Conservation (phyloP, 2,888 invertebrate species). For the Andrena haemorrhoa region DNA sequence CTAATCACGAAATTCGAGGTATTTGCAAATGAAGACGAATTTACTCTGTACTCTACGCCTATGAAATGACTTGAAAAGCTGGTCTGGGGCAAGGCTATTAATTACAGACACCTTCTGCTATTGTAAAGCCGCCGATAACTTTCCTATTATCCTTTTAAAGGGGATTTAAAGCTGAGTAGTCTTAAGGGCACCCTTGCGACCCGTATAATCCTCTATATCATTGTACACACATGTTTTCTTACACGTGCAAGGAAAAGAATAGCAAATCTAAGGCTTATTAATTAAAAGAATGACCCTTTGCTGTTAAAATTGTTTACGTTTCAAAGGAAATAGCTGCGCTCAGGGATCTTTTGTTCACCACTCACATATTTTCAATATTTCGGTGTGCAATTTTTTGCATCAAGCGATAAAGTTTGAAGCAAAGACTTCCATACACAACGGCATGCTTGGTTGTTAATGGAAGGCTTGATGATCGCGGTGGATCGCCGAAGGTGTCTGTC, state of each 20-base stretch:
- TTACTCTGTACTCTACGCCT: constrained; percentile 32
- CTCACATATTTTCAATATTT: neutral
- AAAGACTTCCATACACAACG: constrained; percentile 25
- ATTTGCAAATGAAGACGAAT: constrained; percentile 11
- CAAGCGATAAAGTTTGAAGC: constrained; percentile 16
- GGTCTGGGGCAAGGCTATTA: constrained; percentile 70
- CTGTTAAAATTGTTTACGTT: constrained; percentile 20
- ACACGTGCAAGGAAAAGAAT: constrained; percentile 11
- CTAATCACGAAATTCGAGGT: neutral
- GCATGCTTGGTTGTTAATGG: constrained; percentile 63
- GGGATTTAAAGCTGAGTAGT: constrained; percentile 68
- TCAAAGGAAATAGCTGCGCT: neutral
- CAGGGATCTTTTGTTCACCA: constrained; percentile 23
- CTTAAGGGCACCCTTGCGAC: constrained; percentile 27
- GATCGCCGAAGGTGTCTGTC: constrained; percentile 71
- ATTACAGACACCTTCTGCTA: constrained; percentile 73
- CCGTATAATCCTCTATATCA: constrained; percentile 38
- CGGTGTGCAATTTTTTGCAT: neutral
- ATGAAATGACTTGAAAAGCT: constrained; percentile 52
- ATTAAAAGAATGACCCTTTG: constrained; percentile 34
- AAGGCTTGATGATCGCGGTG: constrained; percentile 75
- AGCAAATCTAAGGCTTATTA: neutral
- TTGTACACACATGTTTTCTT: constrained; percentile 22
- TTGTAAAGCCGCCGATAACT: constrained; percentile 75
- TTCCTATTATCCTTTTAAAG: constrained; percentile 77